These are phyloP conservation scores for Plagodis dolabraria DNA, from an alignment of 2,888 invertebrate genomes.

Conservation along the genomic window DNA sequence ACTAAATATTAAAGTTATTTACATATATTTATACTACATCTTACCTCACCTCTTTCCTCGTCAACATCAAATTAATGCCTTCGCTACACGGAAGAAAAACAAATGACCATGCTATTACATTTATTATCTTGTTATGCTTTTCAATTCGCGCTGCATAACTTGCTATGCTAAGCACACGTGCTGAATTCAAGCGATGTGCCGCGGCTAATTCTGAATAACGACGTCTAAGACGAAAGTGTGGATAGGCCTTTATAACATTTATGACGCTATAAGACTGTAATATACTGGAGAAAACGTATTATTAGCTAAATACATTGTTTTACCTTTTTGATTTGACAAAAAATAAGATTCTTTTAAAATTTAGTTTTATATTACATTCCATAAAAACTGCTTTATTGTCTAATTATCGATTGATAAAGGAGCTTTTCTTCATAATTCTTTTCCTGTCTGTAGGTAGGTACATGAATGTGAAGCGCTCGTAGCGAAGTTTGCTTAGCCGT, in stretches of 20 bases:
- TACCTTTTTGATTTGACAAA: no score
- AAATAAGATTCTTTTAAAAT: no score
- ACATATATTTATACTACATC: background rate
- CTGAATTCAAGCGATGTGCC: slow-evolving; percentile 55
- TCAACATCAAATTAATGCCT: slow-evolving; percentile 14
- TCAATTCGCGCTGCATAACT: slow-evolving; percentile 27
- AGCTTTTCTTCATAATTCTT: no score
- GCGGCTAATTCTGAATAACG: slow-evolving; percentile 63
- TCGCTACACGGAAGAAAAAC: slow-evolving; percentile 21
- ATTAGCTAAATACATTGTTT: no score
- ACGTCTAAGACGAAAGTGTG: slow-evolving; percentile 52
- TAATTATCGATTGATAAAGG: no score
- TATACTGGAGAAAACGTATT: background rate
- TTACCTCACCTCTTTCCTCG: background rate
- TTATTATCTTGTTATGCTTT: slow-evolving; percentile 26
- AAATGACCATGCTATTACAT: slow-evolving; percentile 19
- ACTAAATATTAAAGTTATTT: background rate
- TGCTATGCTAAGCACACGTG: slow-evolving; percentile 33
- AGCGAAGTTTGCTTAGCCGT: no score
- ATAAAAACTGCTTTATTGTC: no score
- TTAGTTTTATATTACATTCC: no score
- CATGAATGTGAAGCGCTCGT: no score
- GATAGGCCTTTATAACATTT: slow-evolving; percentile 50
- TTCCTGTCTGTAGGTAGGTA: no score
- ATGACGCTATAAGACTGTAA: slow-evolving; percentile 20